Conservation (phyloP, 1,140 invertebrate species). For the Camponotus pennsylvanicus region DNA sequence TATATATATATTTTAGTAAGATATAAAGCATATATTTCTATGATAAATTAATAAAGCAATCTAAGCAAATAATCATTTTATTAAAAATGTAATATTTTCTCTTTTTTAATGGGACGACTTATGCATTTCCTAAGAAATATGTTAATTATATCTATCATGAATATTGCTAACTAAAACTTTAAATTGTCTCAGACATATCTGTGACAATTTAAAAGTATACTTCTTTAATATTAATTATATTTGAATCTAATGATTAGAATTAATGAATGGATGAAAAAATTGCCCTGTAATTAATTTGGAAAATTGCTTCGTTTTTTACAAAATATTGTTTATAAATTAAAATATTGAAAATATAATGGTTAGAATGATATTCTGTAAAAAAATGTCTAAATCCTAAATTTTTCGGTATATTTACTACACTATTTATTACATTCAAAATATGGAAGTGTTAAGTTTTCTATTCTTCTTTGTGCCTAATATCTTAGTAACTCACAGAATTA, state of each 20-base stretch:
- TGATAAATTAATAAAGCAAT: constrained; percentile 61
- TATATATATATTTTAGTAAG: constrained; percentile 13
- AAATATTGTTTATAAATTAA: constrained; percentile 30
- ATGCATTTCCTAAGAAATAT: constrained; percentile 52
- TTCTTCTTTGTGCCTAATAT: constrained; percentile 56
- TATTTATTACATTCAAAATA: constrained; percentile 49
- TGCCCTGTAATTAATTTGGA: too few relatives aligned
- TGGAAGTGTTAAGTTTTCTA: constrained; percentile 59
- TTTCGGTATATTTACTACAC: constrained; percentile 39
- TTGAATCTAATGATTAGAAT: not conserved
- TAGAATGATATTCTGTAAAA: constrained; percentile 45
- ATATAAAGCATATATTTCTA: constrained; percentile 29
- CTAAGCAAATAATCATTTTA: constrained; percentile 59
- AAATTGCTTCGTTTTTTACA: not conserved
- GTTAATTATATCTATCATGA: constrained; percentile 3
- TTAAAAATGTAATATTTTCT: constrained; percentile 56
- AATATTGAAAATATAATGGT: constrained; percentile 46
- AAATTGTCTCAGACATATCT: constrained; percentile 6
- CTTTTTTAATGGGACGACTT: constrained; percentile 36
- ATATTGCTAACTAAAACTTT: constrained; percentile 14
- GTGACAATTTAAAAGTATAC: constrained; percentile 26
- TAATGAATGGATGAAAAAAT: constrained; percentile 11
- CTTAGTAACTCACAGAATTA: constrained; percentile 40
- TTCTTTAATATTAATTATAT: constrained; percentile 9
- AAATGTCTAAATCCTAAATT: constrained; percentile 41